These are phyloP conservation scores for Dipus sagitta DNA, from an alignment of 2,797 vertebrate species.

Conservation along the genomic window DNA sequence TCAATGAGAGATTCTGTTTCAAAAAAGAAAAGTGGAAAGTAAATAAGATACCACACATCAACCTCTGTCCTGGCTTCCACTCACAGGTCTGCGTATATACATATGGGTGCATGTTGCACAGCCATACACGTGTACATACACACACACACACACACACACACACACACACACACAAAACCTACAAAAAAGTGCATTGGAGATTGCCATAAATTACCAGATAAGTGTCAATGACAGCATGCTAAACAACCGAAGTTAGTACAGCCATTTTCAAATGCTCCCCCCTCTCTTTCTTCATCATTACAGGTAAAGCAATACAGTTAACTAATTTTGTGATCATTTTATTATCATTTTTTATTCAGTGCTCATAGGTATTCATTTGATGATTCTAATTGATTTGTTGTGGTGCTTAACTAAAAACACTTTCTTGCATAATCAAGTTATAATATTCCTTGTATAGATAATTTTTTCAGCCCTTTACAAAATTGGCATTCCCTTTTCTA, in stretches of 20 bases:
- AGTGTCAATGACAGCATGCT: neutral
- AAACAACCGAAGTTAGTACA: neutral
- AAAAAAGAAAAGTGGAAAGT: too few species aligned
- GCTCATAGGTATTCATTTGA: neutral
- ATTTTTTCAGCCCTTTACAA: neutral
- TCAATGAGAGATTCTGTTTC: too few species aligned
- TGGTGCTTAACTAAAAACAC: neutral
- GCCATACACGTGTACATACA: neutral
- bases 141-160: too few species aligned
- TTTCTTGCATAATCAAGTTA: constrained; percentile 1
- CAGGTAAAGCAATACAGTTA: neutral
- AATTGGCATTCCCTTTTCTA: neutral
- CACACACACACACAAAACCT: neutral
- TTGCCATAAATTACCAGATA: neutral
- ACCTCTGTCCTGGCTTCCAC: too few species aligned
- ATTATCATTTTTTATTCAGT: constrained; percentile 18
- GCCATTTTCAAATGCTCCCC: neutral
- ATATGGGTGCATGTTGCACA: too few species aligned
- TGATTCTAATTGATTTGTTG: neutral
- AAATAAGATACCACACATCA: too few species aligned
- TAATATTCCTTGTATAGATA: constrained; percentile 10
- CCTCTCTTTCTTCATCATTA: neutral
- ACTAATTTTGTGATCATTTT: neutral
- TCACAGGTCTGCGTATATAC: too few species aligned
- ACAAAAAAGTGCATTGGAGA: neutral